Conservation (phyloP, 1,140 invertebrate species). For the Drosophila pallidifrons region DNA sequence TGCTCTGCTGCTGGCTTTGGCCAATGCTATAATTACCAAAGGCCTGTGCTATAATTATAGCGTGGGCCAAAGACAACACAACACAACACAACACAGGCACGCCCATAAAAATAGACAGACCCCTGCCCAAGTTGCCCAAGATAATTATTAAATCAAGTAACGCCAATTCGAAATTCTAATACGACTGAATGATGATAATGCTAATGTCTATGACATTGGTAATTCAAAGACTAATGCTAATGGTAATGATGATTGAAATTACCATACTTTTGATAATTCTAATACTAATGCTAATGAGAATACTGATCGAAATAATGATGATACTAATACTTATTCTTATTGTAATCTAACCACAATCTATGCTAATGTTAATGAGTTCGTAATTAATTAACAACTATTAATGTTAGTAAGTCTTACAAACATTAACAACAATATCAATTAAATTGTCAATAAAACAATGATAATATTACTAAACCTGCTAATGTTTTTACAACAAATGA, state of each 20-base stretch:
- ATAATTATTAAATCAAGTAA: slow-evolving; percentile 16
- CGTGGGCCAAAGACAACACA: slow-evolving; percentile 63
- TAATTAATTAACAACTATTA: too few relatives aligned
- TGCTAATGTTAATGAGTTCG: background rate
- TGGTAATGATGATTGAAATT: background rate
- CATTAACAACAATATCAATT: background rate
- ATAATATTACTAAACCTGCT: too few relatives aligned
- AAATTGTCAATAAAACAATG: too few relatives aligned
- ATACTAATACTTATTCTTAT: too few relatives aligned
- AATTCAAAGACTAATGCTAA: background rate
- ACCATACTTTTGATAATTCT: background rate
- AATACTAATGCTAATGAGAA: background rate
- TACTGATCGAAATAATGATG: background rate
- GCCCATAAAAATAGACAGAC: slow-evolving; percentile 69
- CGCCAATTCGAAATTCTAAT: too few relatives aligned
- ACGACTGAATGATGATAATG: too few relatives aligned
- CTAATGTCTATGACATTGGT: too few relatives aligned
- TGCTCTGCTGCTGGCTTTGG: slow-evolving; percentile 8
- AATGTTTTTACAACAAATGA: too few relatives aligned
- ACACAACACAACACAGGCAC: slow-evolving; percentile 28
- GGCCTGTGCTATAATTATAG: slow-evolving; percentile 75
- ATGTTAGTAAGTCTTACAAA: background rate
- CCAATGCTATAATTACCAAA: slow-evolving; percentile 74
- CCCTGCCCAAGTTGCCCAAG: slow-evolving; percentile 11
- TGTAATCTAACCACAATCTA: background rate